Conservation (phyloP, 2,888 invertebrate genomes). For the Drosophila testacea region DNA sequence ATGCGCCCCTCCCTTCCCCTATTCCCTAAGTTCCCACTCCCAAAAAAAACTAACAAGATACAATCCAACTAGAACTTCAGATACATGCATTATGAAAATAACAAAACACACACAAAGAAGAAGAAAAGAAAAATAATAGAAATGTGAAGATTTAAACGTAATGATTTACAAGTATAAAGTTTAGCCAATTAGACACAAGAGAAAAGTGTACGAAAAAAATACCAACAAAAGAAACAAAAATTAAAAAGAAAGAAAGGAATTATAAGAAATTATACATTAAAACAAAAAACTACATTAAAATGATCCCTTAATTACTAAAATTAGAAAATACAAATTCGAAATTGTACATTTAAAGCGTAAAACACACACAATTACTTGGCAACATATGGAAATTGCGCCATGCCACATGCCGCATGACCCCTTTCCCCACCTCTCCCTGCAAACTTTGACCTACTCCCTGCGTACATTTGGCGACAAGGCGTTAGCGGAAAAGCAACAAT, state of each 20-base stretch:
- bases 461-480: conserved; percentile 13
- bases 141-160: conserved; percentile 62
- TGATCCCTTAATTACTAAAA: conserved; percentile 71
- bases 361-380: conserved; percentile 12
- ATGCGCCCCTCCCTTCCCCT: conserved; percentile 43
- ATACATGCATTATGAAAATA: conserved; percentile 49
- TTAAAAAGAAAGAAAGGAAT: conserved; percentile 31
- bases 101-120: conserved; percentile 45
- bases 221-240: conserved; percentile 34
- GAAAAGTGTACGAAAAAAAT: conserved; percentile 54
- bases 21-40: conserved; percentile 3
- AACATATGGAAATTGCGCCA: conserved; percentile 10
- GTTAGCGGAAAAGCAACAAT: conserved; percentile 6
- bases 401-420: conserved; percentile 2
- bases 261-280: conserved; percentile 69
- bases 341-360: conserved; percentile 70
- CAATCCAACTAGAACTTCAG: conserved; percentile 42
- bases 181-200: conserved; percentile 76
- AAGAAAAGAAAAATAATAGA: conserved; percentile 51
- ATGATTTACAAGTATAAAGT: conserved; percentile 72
- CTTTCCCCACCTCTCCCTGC: background rate
- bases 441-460: background rate
- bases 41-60: conserved; percentile 27
- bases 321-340: conserved; percentile 78
- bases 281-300: conserved; percentile 52